Percentiles rank a stretch among this genome's conserved stretches.
Evolutionary conservation across 2,797 vertebrate genomes (phyloP).

Genomic region (Oreochromis grahami): DNA sequence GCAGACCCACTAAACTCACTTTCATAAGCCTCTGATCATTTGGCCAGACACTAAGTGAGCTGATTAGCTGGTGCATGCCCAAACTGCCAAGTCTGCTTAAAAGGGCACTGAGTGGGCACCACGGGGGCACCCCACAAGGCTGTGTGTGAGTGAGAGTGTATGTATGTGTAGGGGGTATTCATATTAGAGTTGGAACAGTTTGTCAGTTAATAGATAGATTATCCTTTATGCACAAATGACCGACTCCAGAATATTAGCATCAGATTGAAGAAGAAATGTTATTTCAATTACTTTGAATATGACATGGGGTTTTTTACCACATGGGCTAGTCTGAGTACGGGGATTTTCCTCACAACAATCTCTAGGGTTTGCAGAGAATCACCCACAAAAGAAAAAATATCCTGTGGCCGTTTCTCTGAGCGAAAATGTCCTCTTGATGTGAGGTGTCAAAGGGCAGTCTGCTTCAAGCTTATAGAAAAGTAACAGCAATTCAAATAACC

Average conservation of each 20-base stretch:
- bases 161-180: neutral
- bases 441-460: neutral
- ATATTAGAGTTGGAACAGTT: neutral
- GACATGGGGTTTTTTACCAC: neutral
- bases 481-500: neutral
- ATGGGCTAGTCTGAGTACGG: neutral
- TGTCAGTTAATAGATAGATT: neutral
- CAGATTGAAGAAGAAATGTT: neutral
- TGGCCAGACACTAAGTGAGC: slow-evolving; percentile 48
- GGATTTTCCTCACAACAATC: neutral
- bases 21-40: slow-evolving; percentile 50
- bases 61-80: slow-evolving; percentile 55
- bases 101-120: slow-evolving; percentile 28
- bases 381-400: neutral
- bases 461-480: neutral
- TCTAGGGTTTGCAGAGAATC: neutral
- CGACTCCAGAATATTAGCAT: no score
- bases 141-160: neutral
- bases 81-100: slow-evolving; percentile 47
- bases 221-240: neutral
- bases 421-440: neutral
- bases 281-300: neutral
- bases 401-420: rapidly evolving
- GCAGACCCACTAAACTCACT: slow-evolving; percentile 52
- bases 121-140: slow-evolving; percentile 8